Base-by-base conservation (phyloP, 2,888 invertebrate genomes). In the Ectemnius cavifrons region DNA sequence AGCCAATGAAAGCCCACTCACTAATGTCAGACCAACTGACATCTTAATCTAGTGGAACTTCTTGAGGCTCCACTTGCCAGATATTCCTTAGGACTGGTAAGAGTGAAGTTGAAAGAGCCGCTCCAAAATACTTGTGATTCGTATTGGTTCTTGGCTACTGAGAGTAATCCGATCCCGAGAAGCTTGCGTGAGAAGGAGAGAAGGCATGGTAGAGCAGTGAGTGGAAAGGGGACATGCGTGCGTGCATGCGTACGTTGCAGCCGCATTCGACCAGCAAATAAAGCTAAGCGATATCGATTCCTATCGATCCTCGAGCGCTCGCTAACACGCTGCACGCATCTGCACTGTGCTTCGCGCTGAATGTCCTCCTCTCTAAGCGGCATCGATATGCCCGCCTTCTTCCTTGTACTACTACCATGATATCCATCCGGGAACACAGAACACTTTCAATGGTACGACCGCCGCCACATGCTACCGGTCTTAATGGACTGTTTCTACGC, bases 281-380 rank as follows among this genome's bases (percentile, higher is more conserved):
- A 75, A 78, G 60, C 63, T 61, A 71, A 49, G 18, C 18, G 57
- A 60, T 68, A 78, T 75, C 69, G 75, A 70, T 68, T 57, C 68
- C 79, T 64, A 81, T 82, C 79, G 71, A 82, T 79, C 71, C 59
- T 64, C 61, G 52, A 62, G 63, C 49, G 67, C 37, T n/a, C 57
- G 37, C 66, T 66, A 70, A 62, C 58, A 63, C 23, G 23, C 23
- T 23, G 23, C 23, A 23, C 67, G 60, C 67, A 63, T 52, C 63
- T 71, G 37, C 47, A 18, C 11, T 18, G 23, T 68, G 37, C 56
- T 52, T 63, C 37, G 56, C 65, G 63, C 69, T 59, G 64, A 64
- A 70, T 47, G 63, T 65, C 63, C 45, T 65, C 63, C 45, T 28
- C 23, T 45, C 64, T 57, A 46, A 37, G 20, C 57, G 58, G 49